Conservation (phyloP, 2,113 vertebrate species). For the Benthochromis sp. region DNA sequence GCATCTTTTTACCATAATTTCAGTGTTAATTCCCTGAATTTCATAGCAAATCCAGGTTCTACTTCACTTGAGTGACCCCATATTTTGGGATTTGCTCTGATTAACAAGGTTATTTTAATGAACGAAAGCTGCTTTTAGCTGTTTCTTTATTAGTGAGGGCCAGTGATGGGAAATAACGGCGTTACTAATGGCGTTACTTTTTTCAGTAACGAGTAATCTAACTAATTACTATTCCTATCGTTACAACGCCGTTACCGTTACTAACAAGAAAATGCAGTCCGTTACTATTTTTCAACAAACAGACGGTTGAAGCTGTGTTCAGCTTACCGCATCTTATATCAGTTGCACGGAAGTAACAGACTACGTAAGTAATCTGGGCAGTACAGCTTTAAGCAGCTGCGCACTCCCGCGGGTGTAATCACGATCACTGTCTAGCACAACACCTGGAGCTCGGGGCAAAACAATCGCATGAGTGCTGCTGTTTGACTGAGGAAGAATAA, state of each 20-base stretch:
- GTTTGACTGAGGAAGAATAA: neutral
- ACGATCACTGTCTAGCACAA: neutral
- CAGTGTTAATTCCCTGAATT: neutral
- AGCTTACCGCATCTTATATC: accelerated
- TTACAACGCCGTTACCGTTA: accelerated
- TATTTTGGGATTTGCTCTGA: neutral
- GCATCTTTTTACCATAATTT: neutral
- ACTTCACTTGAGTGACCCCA: accelerated
- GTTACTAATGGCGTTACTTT: accelerated
- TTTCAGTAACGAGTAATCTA: neutral
- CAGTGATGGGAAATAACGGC: accelerated
- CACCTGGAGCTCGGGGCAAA: neutral
- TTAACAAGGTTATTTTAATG: neutral
- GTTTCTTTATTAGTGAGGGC: neutral
- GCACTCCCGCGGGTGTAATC: accelerated
- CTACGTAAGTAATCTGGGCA: accelerated
- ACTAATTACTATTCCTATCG: neutral
- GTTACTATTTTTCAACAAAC: neutral
- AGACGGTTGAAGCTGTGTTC: accelerated
- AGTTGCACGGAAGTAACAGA: accelerated
- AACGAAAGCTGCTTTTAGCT: neutral
- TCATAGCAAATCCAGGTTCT: neutral
- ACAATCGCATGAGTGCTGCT: neutral
- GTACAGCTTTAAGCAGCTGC: neutral
- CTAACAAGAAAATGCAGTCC: accelerated